A percentile compares a stretch with the other conserved stretches of the same genome.
phyloP scores from a whole-genome alignment of 2,113 vertebrate species.

The Scytalopus superciliaris region DNA sequence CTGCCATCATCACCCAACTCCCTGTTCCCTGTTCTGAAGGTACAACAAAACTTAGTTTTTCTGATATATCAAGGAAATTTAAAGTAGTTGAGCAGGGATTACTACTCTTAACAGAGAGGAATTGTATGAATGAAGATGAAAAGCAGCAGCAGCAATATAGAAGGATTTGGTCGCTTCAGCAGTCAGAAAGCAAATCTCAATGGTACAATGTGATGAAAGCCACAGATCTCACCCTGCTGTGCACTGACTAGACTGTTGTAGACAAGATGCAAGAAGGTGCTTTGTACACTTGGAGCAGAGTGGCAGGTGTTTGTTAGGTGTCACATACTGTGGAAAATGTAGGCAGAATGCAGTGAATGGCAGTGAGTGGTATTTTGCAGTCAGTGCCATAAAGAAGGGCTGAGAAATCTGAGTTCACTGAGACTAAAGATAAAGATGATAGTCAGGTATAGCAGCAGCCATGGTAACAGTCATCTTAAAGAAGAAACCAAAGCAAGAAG shows the following conservation, averaged over 20 bases:
- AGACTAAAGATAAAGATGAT: not conserved
- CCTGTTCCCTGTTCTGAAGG: not conserved
- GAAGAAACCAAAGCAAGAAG: not conserved
- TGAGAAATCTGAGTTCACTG: not conserved
- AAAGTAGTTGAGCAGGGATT: not conserved
- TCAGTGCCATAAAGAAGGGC: not conserved
- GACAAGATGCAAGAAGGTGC: not conserved
- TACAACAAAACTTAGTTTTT: not conserved
- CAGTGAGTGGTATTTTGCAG: not conserved
- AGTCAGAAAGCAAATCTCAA: not conserved
- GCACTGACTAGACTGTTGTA: not conserved
- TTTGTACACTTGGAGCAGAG: not conserved
- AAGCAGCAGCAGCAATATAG: not conserved
- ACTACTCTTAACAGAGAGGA: not conserved
- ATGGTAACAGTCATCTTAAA: not conserved
- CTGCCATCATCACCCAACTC: not conserved
- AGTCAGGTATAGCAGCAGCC: not conserved
- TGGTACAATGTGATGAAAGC: not conserved
- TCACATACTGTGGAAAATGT: not conserved
- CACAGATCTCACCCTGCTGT: not conserved
- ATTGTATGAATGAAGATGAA: not conserved
- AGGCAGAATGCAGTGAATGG: not conserved
- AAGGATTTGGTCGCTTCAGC: not conserved
- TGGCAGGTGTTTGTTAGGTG: not conserved
- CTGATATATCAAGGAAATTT: not conserved